Evolutionary conservation across 2,113 vertebrate species (phyloP).

Genomic region (Machaerirhynchus nigripectus): DNA sequence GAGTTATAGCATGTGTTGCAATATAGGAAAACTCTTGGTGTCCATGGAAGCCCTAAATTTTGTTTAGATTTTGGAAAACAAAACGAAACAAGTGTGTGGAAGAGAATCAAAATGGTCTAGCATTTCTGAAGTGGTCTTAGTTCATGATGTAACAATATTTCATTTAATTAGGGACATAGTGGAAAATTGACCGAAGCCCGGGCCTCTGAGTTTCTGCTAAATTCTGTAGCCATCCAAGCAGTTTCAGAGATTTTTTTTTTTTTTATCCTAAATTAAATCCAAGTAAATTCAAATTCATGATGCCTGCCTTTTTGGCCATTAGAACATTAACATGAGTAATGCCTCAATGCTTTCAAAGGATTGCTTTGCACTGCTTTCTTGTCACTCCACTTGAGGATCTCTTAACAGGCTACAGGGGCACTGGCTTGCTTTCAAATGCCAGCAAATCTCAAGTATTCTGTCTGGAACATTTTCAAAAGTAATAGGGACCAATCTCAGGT

Average conservation of each 20-base stretch:
- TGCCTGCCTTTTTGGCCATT: neutral
- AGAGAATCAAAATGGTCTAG: neutral
- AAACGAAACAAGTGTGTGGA: accelerated
- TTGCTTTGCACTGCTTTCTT: neutral
- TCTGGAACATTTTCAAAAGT: neutral
- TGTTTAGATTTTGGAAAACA: neutral
- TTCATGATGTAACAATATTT: neutral
- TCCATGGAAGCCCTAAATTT: neutral
- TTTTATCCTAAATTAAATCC: neutral
- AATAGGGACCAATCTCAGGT: neutral
- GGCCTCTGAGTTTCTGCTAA: neutral
- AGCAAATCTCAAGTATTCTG: neutral
- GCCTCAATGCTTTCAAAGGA: neutral
- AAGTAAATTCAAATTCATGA: neutral
- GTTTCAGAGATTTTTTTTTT: neutral
- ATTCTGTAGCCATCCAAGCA: neutral
- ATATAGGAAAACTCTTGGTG: neutral
- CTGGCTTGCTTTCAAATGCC: neutral
- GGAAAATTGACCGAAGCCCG: neutral
- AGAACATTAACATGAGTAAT: neutral
- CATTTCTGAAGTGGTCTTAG: neutral
- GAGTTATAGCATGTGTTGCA: neutral
- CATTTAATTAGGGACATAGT: neutral
- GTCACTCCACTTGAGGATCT: neutral
- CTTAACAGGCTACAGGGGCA: neutral